Conservation (phyloP, 2,797 vertebrate genomes). For the Balearica regulorum region DNA sequence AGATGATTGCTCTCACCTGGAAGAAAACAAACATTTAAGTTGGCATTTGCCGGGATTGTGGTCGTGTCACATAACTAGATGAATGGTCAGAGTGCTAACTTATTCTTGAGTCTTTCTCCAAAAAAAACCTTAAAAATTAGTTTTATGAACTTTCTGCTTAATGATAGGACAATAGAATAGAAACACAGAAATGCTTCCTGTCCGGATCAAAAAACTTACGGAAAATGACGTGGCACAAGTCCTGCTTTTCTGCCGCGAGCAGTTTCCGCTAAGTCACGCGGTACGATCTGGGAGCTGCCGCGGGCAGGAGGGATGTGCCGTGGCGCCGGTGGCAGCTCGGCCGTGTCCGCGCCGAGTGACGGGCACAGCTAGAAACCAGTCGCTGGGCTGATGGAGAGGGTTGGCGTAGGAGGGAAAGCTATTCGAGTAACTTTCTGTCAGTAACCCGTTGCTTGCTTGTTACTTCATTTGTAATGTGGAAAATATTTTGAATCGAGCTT, state of each 20-base stretch:
- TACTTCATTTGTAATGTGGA: neutral
- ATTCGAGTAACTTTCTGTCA: too few relatives aligned
- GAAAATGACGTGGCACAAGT: fast-evolving
- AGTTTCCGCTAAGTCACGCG: too few relatives aligned
- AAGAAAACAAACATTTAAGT: neutral
- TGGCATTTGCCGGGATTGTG: neutral
- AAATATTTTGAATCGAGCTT: neutral
- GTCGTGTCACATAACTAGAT: fast-evolving
- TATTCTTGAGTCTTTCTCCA: neutral
- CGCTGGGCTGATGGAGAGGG: neutral
- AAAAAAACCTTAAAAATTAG: neutral
- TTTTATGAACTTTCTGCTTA: too few relatives aligned
- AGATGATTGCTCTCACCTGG: neutral
- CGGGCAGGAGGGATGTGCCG: neutral
- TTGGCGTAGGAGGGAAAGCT: neutral
- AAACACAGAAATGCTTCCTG: fast-evolving
- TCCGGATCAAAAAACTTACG: too few relatives aligned
- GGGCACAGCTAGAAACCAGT: too few relatives aligned
- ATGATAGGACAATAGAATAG: neutral
- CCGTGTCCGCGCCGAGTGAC: fast-evolving
- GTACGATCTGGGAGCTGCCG: too few relatives aligned
- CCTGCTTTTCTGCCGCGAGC: too few relatives aligned
- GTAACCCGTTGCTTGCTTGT: neutral
- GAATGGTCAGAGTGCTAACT: neutral
- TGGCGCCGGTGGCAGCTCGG: neutral